Percentiles rank a stretch among this genome's conserved stretches.
Conservation (phyloP, 92 coral and sea anemone genomes). For the Paragorgia papillata region DNA sequence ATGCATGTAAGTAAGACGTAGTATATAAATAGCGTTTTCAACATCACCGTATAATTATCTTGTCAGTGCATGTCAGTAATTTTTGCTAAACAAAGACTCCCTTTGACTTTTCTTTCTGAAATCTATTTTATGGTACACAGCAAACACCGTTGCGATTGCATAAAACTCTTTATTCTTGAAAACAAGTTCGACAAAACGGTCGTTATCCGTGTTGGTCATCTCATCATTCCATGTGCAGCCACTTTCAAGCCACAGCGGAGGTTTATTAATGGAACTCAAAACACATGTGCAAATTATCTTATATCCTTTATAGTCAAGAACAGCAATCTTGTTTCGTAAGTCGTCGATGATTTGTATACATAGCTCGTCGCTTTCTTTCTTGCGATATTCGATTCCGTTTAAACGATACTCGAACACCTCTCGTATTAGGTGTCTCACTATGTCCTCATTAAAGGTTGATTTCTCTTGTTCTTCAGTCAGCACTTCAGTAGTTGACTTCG, state of each 20-base stretch:
- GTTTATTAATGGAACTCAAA: slow-evolving; percentile 62
- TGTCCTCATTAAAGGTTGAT: slow-evolving; percentile 44
- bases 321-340: slow-evolving; percentile 67
- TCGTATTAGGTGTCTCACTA: slow-evolving; percentile 63
- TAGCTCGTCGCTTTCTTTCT: slow-evolving; percentile 62
- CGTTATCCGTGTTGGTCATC: slow-evolving; percentile 59
- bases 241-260: slow-evolving; percentile 74
- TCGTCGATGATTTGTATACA: slow-evolving; percentile 59
- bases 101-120: slow-evolving; percentile 22
- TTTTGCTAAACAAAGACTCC: slow-evolving; percentile 33
- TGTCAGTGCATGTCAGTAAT: too few relatives aligned
- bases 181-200: slow-evolving; percentile 82
- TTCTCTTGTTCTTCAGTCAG: not conserved
- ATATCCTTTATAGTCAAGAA: slow-evolving; percentile 65
- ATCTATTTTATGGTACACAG: slow-evolving; percentile 61
- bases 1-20: too few relatives aligned
- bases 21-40: not conserved
- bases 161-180: slow-evolving; percentile 76
- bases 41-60: too few relatives aligned
- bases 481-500: not conserved
- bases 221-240: slow-evolving; percentile 94
- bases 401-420: slow-evolving; percentile 74
- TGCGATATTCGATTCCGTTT: slow-evolving; percentile 62
- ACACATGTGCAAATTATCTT: slow-evolving; percentile 83
- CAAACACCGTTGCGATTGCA: slow-evolving; percentile 90